Evolutionary conservation across 2,113 vertebrate genomes (phyloP).

Genomic region (Neodontobutis hainanensis): DNA sequence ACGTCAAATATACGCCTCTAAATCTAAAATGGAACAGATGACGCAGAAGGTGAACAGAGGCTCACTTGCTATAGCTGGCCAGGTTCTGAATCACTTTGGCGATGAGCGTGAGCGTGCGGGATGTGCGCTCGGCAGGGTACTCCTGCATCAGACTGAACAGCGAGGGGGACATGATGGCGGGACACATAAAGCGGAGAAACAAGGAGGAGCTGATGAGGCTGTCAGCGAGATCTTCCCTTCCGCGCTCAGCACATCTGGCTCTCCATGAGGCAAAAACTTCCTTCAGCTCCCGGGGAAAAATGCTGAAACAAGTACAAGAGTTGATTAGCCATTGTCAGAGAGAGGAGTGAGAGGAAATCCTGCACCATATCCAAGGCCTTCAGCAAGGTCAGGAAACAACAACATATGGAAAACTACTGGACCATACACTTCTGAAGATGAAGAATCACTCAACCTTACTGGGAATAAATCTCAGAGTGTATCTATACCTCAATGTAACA

Average conservation of each 20-base stretch:
- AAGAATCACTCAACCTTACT: constrained; percentile 1
- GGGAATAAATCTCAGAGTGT: neutral
- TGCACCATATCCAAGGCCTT: neutral
- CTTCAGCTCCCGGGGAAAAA: constrained; percentile 96
- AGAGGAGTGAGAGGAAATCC: constrained; percentile 7
- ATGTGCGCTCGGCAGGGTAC: constrained; percentile 94
- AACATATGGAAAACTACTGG: constrained; percentile 10
- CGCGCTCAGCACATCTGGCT: constrained; percentile 91
- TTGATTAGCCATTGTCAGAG: constrained; percentile 18
- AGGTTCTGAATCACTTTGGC: constrained; percentile 99
- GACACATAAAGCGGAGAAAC: constrained; percentile 95
- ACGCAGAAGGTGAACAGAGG: constrained; percentile 33
- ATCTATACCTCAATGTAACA: neutral
- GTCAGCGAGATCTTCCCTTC: constrained; percentile 94
- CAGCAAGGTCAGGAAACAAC: constrained; percentile 3
- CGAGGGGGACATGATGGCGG: constrained; percentile 95
- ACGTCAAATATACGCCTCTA: neutral
- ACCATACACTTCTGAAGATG: neutral
- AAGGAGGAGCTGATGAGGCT: constrained; percentile 94
- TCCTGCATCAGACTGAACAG: constrained; percentile 97
- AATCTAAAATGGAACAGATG: neutral
- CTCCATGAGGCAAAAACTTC: constrained; percentile 97
- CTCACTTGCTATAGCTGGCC: constrained; percentile 98
- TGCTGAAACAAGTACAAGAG: constrained; percentile 76
- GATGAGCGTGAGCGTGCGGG: constrained; percentile 94